Base-by-base conservation (phyloP, 2,888 invertebrate genomes). In the Volucella zonaria region DNA sequence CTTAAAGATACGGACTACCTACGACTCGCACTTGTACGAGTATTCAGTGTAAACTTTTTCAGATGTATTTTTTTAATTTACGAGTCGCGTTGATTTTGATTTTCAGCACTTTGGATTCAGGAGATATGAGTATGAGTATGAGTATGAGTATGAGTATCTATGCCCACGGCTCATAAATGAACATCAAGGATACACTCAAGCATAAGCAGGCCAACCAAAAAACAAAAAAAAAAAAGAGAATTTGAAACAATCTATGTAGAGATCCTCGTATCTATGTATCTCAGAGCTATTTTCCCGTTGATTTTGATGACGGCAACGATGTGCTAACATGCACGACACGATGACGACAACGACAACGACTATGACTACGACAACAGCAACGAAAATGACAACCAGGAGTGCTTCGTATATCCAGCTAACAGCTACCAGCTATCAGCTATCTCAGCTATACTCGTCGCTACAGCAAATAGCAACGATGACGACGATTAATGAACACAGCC, bases 401-500 rank as follows among this genome's bases (percentile, higher is more conserved):
- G 18, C 3, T 23, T 23, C 18, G 18, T 23, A 2, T 23, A 23
- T 23, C 2, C 18, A 12, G 56, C 31, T 56, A 56, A 12, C 56
- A 56, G 38, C 31, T 38, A 12, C 56, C 12, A 12, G 56, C 31
- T 56, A 56, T 38, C 56, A 56, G 38, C 31, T 23, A 12, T 23
- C 11, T 31, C 8, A 31, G 31, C 31, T 31, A 31, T 31, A 31
- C 31, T 31, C 31, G 31, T 31, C 6, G 31, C 31, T 31, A 31
- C 31, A 31, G 6, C 31, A 31, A 31, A 31, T 31, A 31, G 9
- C 47, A 38, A 61, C 70, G 18, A 59, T 23, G 70, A 54, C 62
- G 47, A 67, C 83, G 85, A 85, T 85, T 85, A 85, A 85, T 83
- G 81, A 85, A 85, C 85, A 73, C 81, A 85, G 76, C 85, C 85